These are phyloP conservation scores for Falco biarmicus DNA, from an alignment of 2,797 vertebrate genomes.

Conservation along the genomic window DNA sequence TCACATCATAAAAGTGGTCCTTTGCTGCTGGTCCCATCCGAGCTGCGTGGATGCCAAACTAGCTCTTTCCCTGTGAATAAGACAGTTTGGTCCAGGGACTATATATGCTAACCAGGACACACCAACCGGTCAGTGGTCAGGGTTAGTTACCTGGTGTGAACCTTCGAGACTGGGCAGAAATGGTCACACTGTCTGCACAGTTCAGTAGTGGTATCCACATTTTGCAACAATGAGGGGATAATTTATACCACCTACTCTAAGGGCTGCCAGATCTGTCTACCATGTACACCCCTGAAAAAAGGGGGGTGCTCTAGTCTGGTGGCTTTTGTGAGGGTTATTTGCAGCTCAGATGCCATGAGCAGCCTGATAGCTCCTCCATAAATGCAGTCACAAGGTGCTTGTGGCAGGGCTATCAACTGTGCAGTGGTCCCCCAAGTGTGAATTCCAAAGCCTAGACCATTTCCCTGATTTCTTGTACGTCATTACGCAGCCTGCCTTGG, in stretches of 20 bases:
- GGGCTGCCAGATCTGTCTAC: background rate
- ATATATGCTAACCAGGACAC: background rate
- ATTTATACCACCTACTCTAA: background rate
- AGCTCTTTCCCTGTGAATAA: background rate
- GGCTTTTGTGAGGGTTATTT: background rate
- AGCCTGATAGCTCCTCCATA: background rate
- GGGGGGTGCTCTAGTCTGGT: background rate
- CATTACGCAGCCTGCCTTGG: background rate
- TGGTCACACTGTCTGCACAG: background rate
- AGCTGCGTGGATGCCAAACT: background rate
- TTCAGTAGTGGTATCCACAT: background rate
- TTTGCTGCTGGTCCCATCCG: fast-evolving
- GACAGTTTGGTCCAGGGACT: background rate
- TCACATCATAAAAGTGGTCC: background rate
- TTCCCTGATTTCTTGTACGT: background rate
- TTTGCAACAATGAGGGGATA: background rate
- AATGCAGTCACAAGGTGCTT: background rate
- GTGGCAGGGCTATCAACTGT: background rate
- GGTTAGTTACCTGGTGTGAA: background rate
- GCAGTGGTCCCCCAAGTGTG: background rate
- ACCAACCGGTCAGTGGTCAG: background rate
- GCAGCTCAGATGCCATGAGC: background rate
- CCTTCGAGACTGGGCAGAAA: background rate
- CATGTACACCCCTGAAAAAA: background rate
- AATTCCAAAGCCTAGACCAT: background rate